Conservation (phyloP, 1,140 invertebrate genomes). For the Globodera ellingtonae region DNA sequence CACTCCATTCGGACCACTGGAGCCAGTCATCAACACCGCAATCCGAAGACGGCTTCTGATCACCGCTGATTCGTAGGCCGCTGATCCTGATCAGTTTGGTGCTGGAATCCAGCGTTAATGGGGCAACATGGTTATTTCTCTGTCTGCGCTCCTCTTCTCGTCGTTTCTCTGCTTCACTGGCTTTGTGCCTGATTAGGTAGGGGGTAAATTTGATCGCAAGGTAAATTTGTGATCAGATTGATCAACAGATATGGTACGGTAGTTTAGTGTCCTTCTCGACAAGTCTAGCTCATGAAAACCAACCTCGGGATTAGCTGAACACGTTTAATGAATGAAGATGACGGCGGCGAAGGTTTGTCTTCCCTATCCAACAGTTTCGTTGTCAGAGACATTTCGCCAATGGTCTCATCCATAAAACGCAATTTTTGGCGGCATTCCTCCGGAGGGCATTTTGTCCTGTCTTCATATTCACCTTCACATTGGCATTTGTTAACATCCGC, state of each 20-base stretch:
- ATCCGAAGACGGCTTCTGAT: neutral
- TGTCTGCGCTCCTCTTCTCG: neutral
- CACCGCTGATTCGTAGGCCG: neutral
- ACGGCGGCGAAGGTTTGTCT: neutral
- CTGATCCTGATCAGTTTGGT: neutral
- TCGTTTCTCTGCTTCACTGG: neutral
- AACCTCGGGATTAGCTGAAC: neutral
- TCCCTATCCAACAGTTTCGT: neutral
- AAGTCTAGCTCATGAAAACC: neutral
- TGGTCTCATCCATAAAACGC: neutral
- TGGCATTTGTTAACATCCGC: neutral
- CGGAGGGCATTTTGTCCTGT: neutral
- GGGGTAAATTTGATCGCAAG: too few species aligned
- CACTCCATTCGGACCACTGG: neutral
- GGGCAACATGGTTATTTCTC: neutral
- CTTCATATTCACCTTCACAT: neutral
- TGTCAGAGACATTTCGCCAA: neutral
- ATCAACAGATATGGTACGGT: too few species aligned
- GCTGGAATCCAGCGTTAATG: too few species aligned
- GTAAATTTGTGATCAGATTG: too few species aligned
- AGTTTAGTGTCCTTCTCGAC: too few species aligned
- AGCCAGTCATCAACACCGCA: neutral
- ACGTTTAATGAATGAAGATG: neutral
- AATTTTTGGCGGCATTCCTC: neutral
- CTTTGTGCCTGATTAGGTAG: neutral